A percentile compares a stretch with the other conserved stretches of the same genome.
Evolutionary conservation across 35 echinoderm and acorn worm genomes (phyloP).

Genomic region (Apostichopus japonicus): DNA sequence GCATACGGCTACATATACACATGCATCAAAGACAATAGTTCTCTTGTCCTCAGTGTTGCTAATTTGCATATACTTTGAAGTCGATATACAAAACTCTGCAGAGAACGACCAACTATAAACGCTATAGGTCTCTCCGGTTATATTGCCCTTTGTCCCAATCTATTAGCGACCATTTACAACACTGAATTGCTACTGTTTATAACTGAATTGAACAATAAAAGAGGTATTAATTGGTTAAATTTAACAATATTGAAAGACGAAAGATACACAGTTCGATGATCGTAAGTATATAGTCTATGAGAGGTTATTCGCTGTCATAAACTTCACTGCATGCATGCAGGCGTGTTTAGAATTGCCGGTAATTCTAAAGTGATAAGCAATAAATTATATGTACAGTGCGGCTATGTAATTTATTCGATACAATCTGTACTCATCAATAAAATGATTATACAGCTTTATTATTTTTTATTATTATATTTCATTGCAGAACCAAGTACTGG

Average conservation of each 20-base stretch:
- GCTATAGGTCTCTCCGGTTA: background rate
- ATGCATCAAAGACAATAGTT: no score
- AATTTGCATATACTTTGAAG: no score
- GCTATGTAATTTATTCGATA: background rate
- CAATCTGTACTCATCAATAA: no score
- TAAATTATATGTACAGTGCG: background rate
- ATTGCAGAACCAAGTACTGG: no score
- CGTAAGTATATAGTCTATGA: background rate
- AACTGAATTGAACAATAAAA: background rate
- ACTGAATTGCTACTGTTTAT: slow-evolving; percentile 18
- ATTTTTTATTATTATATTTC: no score
- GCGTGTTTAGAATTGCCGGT: background rate
- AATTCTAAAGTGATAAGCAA: background rate
- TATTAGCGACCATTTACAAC: slow-evolving; percentile 15
- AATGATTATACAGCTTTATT: no score
- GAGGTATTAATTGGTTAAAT: background rate
- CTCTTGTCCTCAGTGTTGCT: no score
- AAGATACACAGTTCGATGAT: background rate
- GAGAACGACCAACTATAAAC: no score
- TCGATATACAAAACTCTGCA: no score
- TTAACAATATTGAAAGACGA: background rate
- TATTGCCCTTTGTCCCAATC: background rate
- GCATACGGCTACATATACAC: no score
- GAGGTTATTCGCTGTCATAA: background rate
- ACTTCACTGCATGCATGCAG: background rate